phyloP scores from a whole-genome alignment of 2,888 invertebrate genomes.

The Ganaspis brasiliensis region DNA sequence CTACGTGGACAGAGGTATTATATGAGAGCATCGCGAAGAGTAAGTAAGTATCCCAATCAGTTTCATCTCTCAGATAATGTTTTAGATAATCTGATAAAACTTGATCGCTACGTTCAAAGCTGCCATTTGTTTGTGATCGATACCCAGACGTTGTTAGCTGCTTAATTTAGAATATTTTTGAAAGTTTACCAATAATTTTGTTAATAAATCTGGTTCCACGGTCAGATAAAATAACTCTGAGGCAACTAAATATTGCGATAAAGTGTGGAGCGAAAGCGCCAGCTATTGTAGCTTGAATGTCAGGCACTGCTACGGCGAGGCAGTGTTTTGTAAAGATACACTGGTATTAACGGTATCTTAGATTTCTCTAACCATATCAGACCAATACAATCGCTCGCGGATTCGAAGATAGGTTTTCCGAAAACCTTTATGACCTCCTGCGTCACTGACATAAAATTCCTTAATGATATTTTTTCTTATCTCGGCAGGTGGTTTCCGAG shows the following conservation, averaged over 20 bases:
- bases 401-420: slow-evolving; percentile 52
- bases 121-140: slow-evolving; percentile 14
- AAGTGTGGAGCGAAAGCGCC: slow-evolving; percentile 23
- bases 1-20: slow-evolving; percentile 25
- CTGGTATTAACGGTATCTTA: slow-evolving; percentile 45
- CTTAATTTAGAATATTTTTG: slow-evolving; percentile 9
- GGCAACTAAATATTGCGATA: not conserved
- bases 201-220: slow-evolving; percentile 24
- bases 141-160: slow-evolving; percentile 22
- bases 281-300: slow-evolving; percentile 16
- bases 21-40: slow-evolving; percentile 40
- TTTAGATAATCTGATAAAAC: slow-evolving; percentile 21
- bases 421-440: slow-evolving; percentile 49
- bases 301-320: not conserved
- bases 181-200: not conserved
- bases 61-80: not conserved
- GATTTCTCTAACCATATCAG: slow-evolving; percentile 53
- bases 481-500: not conserved
- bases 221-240: slow-evolving; percentile 22
- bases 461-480: slow-evolving; percentile 43
- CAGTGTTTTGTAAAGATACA: slow-evolving; percentile 25
- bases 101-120: slow-evolving; percentile 38
- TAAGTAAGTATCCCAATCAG: slow-evolving; percentile 26
- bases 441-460: slow-evolving; percentile 47
- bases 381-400: slow-evolving; percentile 52